A percentile compares a stretch with the other conserved stretches of the same genome.
phyloP scores from a whole-genome alignment of 2,888 invertebrate species.

The Branchipolynoe longqiensis region DNA sequence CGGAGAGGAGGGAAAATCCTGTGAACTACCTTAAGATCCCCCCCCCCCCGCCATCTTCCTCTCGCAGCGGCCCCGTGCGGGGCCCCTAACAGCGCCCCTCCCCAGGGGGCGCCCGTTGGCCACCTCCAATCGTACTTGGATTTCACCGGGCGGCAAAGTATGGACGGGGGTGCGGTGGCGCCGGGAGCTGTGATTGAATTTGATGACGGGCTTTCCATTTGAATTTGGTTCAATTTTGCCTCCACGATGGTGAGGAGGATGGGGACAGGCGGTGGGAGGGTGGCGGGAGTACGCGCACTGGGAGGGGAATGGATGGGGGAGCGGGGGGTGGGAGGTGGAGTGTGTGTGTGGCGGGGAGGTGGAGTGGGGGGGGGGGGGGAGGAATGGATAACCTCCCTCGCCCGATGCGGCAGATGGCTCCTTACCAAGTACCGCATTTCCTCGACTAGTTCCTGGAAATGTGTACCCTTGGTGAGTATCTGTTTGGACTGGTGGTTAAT shows the following conservation, averaged over 20 bases:
- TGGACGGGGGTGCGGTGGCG: background rate
- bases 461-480: no score
- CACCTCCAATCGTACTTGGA: background rate
- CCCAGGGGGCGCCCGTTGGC: background rate
- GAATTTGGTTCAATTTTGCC: constrained; percentile 21
- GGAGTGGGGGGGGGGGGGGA: no score
- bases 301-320: background rate
- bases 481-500: no score
- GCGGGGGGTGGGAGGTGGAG: constrained; percentile 1
- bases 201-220: constrained; percentile 30
- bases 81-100: background rate
- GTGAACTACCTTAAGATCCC: no score
- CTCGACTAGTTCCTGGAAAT: no score
- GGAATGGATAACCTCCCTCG: no score
- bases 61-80: background rate
- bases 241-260: no score
- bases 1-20: no score
- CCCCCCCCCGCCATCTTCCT: no score
- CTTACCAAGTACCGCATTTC: no score
- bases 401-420: no score
- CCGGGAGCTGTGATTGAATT: constrained; percentile 17
- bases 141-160: background rate
- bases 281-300: background rate
- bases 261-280: background rate
- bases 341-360: background rate